A percentile compares a stretch with the other conserved stretches of the same genome.
phyloP scores from a whole-genome alignment of 2,113 vertebrate species.

The Helogale parvula region DNA sequence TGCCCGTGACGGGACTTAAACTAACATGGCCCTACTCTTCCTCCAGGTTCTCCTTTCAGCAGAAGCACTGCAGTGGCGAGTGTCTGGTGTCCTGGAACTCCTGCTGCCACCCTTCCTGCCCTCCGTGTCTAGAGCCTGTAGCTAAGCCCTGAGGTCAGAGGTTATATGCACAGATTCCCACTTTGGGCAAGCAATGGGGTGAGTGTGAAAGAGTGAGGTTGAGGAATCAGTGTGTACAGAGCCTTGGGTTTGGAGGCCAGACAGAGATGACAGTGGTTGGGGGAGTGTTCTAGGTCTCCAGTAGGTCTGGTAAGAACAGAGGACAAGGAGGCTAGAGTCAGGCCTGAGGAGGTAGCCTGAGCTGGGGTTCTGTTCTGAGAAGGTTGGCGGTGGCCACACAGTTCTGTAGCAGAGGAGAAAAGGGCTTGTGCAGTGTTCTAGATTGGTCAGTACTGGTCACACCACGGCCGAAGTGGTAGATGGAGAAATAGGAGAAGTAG shows the following conservation, averaged over 20 bases:
- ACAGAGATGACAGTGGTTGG: background rate
- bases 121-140: background rate
- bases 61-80: background rate
- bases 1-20: background rate
- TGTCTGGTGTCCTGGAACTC: background rate
- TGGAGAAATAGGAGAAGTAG: background rate
- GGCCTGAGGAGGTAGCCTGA: background rate
- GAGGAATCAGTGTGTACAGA: background rate
- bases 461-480: background rate
- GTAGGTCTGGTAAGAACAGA: background rate
- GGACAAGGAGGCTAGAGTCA: background rate
- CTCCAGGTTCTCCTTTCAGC: background rate
- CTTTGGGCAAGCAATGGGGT: background rate
- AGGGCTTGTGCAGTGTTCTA: background rate
- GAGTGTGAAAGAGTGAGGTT: background rate
- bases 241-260: background rate
- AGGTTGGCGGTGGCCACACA: too few species aligned
- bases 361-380: background rate
- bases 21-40: background rate
- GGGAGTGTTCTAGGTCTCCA: background rate
- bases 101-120: background rate
- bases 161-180: background rate
- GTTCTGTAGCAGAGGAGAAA: background rate
- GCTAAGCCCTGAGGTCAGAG: background rate
- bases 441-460: accelerated